Evolutionary conservation across 2,113 vertebrate species (phyloP).

Genomic region (Macrotus californicus): DNA sequence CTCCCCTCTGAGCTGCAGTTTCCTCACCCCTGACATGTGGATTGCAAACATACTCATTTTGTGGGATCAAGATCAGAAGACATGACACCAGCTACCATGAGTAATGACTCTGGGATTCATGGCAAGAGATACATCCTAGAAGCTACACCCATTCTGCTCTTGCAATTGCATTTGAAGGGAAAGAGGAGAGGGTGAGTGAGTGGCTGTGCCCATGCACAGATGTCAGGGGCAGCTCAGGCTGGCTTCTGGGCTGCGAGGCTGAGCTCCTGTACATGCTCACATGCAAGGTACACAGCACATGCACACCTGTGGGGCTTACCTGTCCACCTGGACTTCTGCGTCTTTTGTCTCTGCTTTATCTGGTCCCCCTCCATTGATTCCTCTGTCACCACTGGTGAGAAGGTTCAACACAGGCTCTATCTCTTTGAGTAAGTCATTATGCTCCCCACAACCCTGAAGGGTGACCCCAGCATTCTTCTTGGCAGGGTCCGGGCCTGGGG

Average conservation of each 20-base stretch:
- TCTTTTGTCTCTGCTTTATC: constrained; percentile 84
- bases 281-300: accelerated
- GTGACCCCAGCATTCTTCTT: constrained; percentile 69
- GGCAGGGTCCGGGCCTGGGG: constrained; percentile 72
- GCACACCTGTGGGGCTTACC: constrained; percentile 80
- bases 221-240: too few relatives aligned
- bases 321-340: constrained; percentile 91
- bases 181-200: background rate
- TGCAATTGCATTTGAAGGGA: background rate
- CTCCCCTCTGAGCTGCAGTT: background rate
- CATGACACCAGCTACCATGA: accelerated
- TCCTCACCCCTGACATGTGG: background rate
- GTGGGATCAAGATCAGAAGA: background rate
- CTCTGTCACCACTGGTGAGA: constrained; percentile 84
- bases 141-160: accelerated
- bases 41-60: background rate
- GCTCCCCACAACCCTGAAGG: constrained; percentile 84
- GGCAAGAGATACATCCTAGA: background rate
- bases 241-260: background rate
- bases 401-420: constrained; percentile 92
- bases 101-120: background rate
- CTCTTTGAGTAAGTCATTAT: constrained; percentile 91
- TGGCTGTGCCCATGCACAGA: accelerated
- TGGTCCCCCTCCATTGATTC: constrained; percentile 81
- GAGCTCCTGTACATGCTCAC: accelerated